Evolutionary conservation across 2,888 invertebrate species (phyloP).

Genomic region (Lagria hirta): DNA sequence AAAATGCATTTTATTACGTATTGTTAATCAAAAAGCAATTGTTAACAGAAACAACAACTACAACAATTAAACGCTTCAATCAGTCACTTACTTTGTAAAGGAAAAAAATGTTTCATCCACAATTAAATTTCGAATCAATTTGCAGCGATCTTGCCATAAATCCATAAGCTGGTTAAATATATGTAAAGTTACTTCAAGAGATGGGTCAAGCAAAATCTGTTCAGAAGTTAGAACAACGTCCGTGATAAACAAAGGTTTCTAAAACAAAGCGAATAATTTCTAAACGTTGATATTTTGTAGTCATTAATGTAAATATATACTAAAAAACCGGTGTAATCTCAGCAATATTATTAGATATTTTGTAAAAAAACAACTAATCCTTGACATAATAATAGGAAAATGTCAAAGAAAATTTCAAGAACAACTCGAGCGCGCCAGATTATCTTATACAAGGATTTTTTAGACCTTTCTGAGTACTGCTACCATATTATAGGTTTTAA

Average conservation of each 20-base stretch:
- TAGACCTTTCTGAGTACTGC: no score
- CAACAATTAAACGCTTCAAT: neutral
- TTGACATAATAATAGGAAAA: no score
- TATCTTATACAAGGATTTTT: no score
- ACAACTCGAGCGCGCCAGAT: no score
- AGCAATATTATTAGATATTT: no score
- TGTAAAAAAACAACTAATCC: no score
- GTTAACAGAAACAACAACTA: neutral
- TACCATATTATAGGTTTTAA: no score
- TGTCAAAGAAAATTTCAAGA: no score
- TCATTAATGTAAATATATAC: no score
- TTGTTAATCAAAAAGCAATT: constrained; percentile 8
- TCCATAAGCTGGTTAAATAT: constrained; percentile 64
- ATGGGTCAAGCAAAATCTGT: constrained; percentile 60
- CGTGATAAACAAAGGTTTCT: constrained; percentile 66
- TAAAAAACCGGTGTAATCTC: no score
- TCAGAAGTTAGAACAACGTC: constrained; percentile 56
- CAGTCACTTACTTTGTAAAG: constrained; percentile 66
- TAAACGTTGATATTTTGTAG: neutral
- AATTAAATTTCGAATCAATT: constrained; percentile 69
- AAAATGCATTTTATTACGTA: constrained; percentile 10
- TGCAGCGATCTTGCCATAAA: constrained; percentile 69
- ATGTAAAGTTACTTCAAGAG: constrained; percentile 60
- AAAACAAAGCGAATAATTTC: constrained; percentile 39
- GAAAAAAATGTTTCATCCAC: constrained; percentile 69